A percentile compares a stretch with the other conserved stretches of the same genome.
Evolutionary conservation across 2,113 vertebrate genomes (phyloP).

Genomic region (Rhizomys pruinosus): DNA sequence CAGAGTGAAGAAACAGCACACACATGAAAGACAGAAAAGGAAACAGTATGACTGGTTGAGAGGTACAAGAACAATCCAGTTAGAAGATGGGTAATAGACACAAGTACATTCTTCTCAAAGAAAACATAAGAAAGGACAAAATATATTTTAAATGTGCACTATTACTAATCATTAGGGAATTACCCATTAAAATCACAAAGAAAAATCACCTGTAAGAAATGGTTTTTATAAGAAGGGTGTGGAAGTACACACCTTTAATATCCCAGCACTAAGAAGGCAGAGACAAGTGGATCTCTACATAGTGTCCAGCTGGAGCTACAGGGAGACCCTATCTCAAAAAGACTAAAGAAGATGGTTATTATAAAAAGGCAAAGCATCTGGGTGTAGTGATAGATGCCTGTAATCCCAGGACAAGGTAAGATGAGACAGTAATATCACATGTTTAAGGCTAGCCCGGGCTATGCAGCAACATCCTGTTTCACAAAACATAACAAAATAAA

Average conservation of each 20-base stretch:
- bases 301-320: no score
- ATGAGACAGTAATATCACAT: no score
- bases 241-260: no score
- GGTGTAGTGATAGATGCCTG: neutral
- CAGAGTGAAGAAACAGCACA: neutral
- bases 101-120: neutral
- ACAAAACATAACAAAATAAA: neutral
- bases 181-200: neutral
- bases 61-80: neutral
- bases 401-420: no score
- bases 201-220: no score
- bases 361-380: neutral
- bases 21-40: no score
- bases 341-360: no score
- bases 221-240: neutral
- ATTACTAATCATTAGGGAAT: neutral
- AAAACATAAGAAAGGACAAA: neutral
- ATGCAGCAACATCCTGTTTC: neutral
- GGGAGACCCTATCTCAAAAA: no score
- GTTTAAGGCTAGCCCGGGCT: neutral
- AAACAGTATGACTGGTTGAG: no score
- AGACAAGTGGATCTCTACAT: no score
- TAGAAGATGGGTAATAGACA: neutral
- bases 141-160: neutral
- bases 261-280: no score